These are phyloP conservation scores for Apamea sordens DNA, from an alignment of 2,888 invertebrate species.

Conservation along the genomic window DNA sequence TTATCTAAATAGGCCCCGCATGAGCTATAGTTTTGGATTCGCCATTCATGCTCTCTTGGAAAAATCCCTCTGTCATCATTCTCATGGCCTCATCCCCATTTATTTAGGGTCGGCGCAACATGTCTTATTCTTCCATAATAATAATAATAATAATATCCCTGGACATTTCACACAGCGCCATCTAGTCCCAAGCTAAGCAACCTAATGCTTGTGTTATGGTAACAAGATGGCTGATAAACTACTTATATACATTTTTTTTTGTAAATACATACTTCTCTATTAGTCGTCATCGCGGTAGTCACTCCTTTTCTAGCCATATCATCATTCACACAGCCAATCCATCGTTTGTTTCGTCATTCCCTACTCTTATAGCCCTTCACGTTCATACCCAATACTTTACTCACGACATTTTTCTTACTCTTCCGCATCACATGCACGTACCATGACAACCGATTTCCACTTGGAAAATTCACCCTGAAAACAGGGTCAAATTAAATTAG, in stretches of 20 bases:
- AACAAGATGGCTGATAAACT: no score
- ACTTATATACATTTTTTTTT: no score
- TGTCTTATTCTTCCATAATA: background rate
- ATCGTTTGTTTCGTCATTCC: background rate
- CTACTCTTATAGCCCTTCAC: background rate
- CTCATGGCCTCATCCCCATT: background rate
- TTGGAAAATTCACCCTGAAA: background rate
- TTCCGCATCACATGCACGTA: background rate
- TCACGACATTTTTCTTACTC: background rate
- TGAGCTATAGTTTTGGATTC: background rate
- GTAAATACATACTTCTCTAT: no score
- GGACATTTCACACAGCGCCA: no score
- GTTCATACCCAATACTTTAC: background rate
- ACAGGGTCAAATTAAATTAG: no score
- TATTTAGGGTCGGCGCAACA: background rate
- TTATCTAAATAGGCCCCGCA: no score
- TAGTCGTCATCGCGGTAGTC: background rate
- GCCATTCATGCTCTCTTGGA: background rate
- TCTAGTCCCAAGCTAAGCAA: no score
- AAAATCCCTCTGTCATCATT: background rate
- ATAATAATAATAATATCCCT: no score
- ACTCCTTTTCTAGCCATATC: background rate
- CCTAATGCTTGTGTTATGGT: no score
- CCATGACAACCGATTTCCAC: background rate
- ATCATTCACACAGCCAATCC: background rate